Evolutionary conservation across 2,888 invertebrate species (phyloP).

Genomic region (Idaea straminata): DNA sequence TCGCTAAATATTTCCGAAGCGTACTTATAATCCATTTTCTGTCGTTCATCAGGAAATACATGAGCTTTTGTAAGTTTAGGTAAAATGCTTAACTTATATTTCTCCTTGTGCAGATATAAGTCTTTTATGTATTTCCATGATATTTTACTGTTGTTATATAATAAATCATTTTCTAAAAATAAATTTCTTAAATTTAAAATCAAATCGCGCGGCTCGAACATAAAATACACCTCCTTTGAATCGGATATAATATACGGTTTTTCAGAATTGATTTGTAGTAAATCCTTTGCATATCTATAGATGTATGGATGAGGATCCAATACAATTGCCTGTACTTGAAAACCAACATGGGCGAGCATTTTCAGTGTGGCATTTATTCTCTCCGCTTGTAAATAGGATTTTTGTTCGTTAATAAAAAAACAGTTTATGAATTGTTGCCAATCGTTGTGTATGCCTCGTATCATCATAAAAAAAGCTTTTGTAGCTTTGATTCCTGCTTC

Average conservation of each 20-base stretch:
- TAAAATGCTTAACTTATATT: not conserved
- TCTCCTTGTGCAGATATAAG: not conserved
- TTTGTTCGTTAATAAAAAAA: not conserved
- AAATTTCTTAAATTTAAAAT: not conserved
- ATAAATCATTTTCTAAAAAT: not conserved
- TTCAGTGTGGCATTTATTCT: not conserved
- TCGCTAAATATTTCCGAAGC: not conserved
- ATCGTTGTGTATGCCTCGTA: not conserved
- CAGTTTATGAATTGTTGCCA: not conserved
- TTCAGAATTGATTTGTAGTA: not conserved
- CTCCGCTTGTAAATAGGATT: not conserved
- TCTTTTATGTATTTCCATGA: not conserved
- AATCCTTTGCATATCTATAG: not conserved
- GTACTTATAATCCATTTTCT: not conserved
- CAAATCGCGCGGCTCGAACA: not conserved
- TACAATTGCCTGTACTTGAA: not conserved
- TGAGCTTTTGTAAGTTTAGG: not conserved
- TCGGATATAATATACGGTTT: not conserved
- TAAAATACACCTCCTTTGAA: not conserved
- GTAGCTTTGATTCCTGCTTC: not conserved
- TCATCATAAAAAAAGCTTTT: not conserved
- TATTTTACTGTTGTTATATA: not conserved
- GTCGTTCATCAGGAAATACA: not conserved
- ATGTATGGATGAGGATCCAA: not conserved
- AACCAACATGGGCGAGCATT: not conserved